Conservation (phyloP, 1,140 invertebrate species). For the Ceratosolen solmsi region DNA sequence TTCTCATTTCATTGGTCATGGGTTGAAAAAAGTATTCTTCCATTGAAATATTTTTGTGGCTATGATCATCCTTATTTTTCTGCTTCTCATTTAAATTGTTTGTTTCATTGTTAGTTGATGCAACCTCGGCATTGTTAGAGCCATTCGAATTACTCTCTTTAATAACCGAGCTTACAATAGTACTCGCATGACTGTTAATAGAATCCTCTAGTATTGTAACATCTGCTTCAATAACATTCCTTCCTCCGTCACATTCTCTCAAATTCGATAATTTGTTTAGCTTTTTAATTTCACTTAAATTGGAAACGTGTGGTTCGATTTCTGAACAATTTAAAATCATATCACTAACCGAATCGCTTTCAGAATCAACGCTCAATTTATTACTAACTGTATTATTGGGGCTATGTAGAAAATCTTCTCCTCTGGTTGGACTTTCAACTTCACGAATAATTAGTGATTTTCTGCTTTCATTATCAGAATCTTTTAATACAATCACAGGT, state of each 20-base stretch:
- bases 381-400: slow-evolving; percentile 11
- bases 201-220: not conserved
- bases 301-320: slow-evolving; percentile 53
- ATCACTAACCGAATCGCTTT: slow-evolving; percentile 45
- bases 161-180: not conserved
- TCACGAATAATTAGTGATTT: not conserved
- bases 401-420: not conserved
- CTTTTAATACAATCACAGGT: slow-evolving; percentile 62
- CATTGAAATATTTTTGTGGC: slow-evolving; percentile 1
- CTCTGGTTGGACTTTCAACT: not conserved
- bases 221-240: not conserved
- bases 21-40: slow-evolving; percentile 60
- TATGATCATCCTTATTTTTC: not conserved
- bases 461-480: slow-evolving; percentile 57
- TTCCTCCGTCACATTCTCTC: not conserved
- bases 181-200: not conserved
- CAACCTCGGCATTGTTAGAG: not conserved
- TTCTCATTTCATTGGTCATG: slow-evolving; percentile 73
- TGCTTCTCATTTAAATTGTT: not conserved
- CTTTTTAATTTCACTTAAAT: slow-evolving; percentile 58
- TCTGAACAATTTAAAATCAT: slow-evolving; percentile 61
- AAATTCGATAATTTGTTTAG: slow-evolving; percentile 41
- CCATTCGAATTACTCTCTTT: not conserved
- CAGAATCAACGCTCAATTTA: slow-evolving; percentile 48
- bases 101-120: not conserved